Evolutionary conservation across 2,113 vertebrate genomes (phyloP).

Genomic region (Protomyctophum bolini): DNA sequence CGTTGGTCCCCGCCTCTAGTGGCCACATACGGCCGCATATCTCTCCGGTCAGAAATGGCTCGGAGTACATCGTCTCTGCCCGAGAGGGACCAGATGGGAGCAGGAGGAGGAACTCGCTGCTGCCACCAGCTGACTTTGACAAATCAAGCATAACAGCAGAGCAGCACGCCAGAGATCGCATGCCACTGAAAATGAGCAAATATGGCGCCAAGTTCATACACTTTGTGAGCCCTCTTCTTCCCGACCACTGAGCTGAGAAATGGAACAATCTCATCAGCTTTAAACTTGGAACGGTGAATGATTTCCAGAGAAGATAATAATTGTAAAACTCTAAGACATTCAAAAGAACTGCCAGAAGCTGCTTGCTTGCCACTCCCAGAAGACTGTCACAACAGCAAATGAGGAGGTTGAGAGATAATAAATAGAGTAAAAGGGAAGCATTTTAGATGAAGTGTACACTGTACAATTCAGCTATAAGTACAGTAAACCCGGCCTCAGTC

Average conservation of each 20-base stretch:
- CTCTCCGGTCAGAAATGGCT: too few relatives aligned
- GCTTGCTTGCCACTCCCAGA: conserved; percentile 46
- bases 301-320: conserved; percentile 60
- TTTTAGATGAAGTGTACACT: conserved; percentile 1
- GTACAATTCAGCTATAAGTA: neutral
- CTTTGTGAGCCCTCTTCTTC: too few relatives aligned
- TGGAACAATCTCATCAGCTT: conserved; percentile 65
- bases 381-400: conserved; percentile 45
- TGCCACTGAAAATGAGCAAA: too few relatives aligned
- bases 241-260: conserved; percentile 51
- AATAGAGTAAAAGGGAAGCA: conserved; percentile 17
- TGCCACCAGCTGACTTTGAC: too few relatives aligned
- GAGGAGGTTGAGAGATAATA: conserved; percentile 29
- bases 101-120: too few relatives aligned
- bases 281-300: conserved; percentile 62
- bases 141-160: too few relatives aligned
- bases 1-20: too few relatives aligned
- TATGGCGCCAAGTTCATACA: too few relatives aligned
- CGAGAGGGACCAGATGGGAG: too few relatives aligned
- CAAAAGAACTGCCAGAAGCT: conserved; percentile 54
- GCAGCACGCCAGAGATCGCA: too few relatives aligned
- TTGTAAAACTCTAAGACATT: conserved; percentile 65
- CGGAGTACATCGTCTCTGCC: too few relatives aligned
- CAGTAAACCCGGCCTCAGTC: conserved; percentile 9
- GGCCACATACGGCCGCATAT: too few relatives aligned